Base-by-base conservation (phyloP, 2,113 vertebrate species). In the Stegastes partitus region DNA sequence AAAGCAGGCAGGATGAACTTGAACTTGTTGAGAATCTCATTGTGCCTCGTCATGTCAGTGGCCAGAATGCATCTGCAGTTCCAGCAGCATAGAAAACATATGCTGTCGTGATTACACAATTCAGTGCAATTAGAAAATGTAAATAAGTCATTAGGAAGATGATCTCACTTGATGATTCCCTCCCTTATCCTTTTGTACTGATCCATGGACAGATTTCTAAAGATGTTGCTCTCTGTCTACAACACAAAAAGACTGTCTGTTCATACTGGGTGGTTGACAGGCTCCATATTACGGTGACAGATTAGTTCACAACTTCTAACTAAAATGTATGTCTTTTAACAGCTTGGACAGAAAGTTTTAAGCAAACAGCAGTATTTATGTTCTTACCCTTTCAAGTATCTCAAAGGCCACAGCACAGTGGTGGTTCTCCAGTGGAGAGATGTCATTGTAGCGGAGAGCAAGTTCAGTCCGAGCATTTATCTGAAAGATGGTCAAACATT, bases 381-480 rank as follows among this genome's bases (percentile, higher is more conserved):
- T 22, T 19, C 57, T 64, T 79, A 95, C 94, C 93, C 91, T 93
- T 77, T 95, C 93, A 42, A 95, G 91, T 16, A 95, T 92, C 77
- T 95, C 90, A 77, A 95, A 96, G 12, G 95, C 94, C 6, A 96
- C 90, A 9, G 95, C 94, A 45, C 94, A 95, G 90, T 96, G 95
- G 69, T 96, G 95, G 77, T 95, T 96, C 84, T 96, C 95, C 83
- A 95, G 77, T 0, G 95, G 95, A 21, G 95, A 95, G 86, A 95
- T 95, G 92, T 96, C 95, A 15, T 95, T 95, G 80, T 96, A 96
- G 23, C 95, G 91, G 28, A 96, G 77, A 21, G 95, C 95, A 0
- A 96, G 94, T 74, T 95, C 94, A 11, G 94, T 95, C 45, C 91
- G 91, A 19, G 94, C 95, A 25, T 96, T 95, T 54, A 96, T 95